These are phyloP conservation scores for Cepaea hortensis DNA, from an alignment of 2,888 invertebrate genomes.

Conservation along the genomic window DNA sequence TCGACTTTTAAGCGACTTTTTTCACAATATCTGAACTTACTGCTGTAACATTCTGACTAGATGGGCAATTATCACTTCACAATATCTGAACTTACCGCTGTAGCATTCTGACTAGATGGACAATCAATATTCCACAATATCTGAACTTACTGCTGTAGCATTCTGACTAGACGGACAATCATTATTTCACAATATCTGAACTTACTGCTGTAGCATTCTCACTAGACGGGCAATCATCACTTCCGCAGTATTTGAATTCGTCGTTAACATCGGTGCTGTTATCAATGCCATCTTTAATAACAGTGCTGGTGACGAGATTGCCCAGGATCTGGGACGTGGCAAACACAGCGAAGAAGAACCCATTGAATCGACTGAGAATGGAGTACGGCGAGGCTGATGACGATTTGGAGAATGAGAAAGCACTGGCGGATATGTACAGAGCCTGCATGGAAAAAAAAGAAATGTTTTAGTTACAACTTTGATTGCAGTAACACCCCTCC, in stretches of 20 bases:
- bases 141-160: conserved; percentile 39
- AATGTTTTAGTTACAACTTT: background rate
- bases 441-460: conserved; percentile 53
- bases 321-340: conserved; percentile 72
- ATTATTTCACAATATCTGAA: conserved; percentile 44
- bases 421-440: conserved; percentile 68
- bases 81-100: conserved; percentile 21
- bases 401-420: conserved; percentile 63
- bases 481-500: too few relatives aligned
- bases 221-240: conserved; percentile 50
- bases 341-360: conserved; percentile 69
- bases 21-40: too few relatives aligned
- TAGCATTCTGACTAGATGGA: conserved; percentile 47
- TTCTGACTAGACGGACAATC: conserved; percentile 51
- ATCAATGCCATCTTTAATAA: conserved; percentile 61
- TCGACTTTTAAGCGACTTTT: too few relatives aligned
- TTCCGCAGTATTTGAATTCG: conserved; percentile 49
- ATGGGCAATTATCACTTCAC: too few relatives aligned
- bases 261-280: conserved; percentile 46
- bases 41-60: too few relatives aligned
- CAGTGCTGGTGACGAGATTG: conserved; percentile 69
- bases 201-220: conserved; percentile 48
- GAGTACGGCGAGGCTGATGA: conserved; percentile 59
- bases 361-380: conserved; percentile 67
- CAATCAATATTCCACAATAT: conserved; percentile 51